These are phyloP conservation scores for Lapara coniferarum DNA, from an alignment of 2,888 invertebrate species.

Conservation along the genomic window DNA sequence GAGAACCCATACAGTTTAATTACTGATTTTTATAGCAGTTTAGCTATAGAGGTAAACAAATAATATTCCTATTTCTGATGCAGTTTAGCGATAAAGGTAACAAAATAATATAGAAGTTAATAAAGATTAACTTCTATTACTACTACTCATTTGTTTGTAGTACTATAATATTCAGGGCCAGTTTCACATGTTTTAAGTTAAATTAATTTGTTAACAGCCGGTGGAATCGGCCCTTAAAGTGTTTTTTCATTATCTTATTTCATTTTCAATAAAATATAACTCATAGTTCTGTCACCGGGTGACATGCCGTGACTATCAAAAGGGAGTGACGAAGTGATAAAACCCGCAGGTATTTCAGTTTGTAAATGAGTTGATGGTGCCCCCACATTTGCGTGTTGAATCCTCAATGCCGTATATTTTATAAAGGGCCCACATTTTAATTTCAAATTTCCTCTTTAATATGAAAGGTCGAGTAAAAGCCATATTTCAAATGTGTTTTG, in stretches of 20 bases:
- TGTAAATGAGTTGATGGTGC: conserved; percentile 41
- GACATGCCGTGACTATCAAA: conserved; percentile 52
- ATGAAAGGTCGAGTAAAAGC: conserved; percentile 21
- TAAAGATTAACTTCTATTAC: no score
- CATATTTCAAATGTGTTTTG: conserved; percentile 24
- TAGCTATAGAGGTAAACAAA: no score
- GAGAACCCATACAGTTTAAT: no score
- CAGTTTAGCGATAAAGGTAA: no score
- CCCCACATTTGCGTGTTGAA: conserved; percentile 53
- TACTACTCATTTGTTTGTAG: no score
- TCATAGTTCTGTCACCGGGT: conserved; percentile 29
- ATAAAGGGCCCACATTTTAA: conserved; percentile 21
- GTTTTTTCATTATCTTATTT: not conserved
- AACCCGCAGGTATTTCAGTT: conserved; percentile 45
- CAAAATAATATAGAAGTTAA: no score
- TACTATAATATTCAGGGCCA: no score
- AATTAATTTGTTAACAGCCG: no score
- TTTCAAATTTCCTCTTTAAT: conserved; percentile 24
- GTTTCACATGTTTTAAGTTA: no score
- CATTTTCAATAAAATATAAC: not conserved
- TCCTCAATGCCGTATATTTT: conserved; percentile 43
- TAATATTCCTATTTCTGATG: no score
- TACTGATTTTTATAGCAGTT: no score
- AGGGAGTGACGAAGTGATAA: conserved; percentile 62
- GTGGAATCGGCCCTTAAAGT: no score